Evolutionary conservation across 2,797 vertebrate species (phyloP).

Genomic region (Enoplosus armatus): DNA sequence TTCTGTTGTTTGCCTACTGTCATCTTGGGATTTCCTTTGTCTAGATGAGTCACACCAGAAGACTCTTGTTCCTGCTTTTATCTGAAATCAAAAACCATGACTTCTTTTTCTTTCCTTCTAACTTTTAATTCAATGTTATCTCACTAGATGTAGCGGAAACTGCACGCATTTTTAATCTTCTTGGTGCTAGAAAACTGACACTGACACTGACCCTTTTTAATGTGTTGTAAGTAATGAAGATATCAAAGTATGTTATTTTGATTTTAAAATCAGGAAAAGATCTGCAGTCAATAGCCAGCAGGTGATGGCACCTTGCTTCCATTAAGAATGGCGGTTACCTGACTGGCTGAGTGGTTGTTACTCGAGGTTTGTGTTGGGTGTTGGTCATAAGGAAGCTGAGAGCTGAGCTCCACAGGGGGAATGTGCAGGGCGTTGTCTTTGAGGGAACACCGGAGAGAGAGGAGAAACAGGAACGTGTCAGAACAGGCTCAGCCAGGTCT

Average conservation of each 20-base stretch:
- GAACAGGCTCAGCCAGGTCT: conserved; percentile 75
- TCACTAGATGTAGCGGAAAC: neutral
- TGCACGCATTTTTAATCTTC: neutral
- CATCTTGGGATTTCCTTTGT: conserved; percentile 32
- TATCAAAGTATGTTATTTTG: neutral
- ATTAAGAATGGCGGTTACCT: neutral
- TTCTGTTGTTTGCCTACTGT: neutral
- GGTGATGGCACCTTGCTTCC: neutral
- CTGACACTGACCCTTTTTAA: neutral
- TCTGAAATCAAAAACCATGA: neutral
- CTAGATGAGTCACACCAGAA: conserved; percentile 16
- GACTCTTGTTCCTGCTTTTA: conserved; percentile 20
- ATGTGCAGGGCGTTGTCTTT: conserved; percentile 81
- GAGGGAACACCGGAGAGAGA: conserved; percentile 65
- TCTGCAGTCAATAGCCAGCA: neutral
- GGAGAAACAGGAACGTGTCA: conserved; percentile 66
- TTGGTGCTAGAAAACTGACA: neutral
- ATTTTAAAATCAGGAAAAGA: neutral
- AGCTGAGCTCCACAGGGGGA: conserved; percentile 46
- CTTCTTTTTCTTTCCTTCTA: neutral
- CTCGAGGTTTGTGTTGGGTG: neutral
- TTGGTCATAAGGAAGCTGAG: conserved; percentile 22
- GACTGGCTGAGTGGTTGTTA: neutral
- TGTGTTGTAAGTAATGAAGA: neutral
- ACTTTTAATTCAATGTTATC: neutral